A percentile compares a stretch with the other conserved stretches of the same genome.
Evolutionary conservation across 2,797 vertebrate species (phyloP).

Genomic region (Ambastaia sidthimunki): DNA sequence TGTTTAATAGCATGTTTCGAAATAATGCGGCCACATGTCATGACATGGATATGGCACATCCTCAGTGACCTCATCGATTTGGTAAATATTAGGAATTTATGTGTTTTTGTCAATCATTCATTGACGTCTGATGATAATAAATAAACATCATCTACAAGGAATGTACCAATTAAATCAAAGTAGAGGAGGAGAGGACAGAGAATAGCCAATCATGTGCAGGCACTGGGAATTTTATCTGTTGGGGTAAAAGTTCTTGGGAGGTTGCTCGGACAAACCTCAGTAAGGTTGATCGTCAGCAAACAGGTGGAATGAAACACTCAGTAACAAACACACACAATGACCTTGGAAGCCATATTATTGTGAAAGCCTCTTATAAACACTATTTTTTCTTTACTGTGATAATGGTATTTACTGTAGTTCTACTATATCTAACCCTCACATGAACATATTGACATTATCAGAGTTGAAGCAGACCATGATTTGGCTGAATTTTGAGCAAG

Average conservation of each 20-base stretch:
- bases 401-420: no score
- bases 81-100: background rate
- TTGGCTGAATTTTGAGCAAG: no score
- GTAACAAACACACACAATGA: constrained; percentile 4
- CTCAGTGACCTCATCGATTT: constrained; percentile 5
- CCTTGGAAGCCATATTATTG: background rate
- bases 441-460: no score
- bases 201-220: constrained; percentile 21
- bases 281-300: no score
- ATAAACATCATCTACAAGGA: constrained; percentile 34
- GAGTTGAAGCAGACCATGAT: no score
- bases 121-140: background rate
- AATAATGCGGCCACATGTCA: constrained; percentile 7
- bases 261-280: background rate
- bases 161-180: background rate
- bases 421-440: no score
- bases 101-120: constrained; percentile 43
- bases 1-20: constrained; percentile 1
- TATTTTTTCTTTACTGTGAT: no score
- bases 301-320: background rate
- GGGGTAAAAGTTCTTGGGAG: constrained; percentile 36
- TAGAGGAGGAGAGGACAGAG: constrained; percentile 11
- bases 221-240: background rate
- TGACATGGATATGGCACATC: constrained; percentile 20
- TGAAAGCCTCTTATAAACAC: background rate